Base-by-base conservation (phyloP, 2,797 vertebrate genomes). In the Peromyscus nudipes region DNA sequence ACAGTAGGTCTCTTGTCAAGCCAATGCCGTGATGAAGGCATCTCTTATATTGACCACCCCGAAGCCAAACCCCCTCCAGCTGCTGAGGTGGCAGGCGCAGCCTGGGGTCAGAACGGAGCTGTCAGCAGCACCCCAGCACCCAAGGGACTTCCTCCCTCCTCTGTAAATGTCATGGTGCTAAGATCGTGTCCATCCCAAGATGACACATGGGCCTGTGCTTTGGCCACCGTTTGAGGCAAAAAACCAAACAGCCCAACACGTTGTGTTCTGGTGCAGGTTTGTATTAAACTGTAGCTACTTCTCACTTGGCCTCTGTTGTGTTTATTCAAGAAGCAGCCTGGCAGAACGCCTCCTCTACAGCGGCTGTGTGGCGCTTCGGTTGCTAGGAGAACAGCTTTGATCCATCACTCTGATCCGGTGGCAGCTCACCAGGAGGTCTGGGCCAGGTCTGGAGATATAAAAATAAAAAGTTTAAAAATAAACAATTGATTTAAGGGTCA, bases 271-370 rank as follows among this genome's bases (percentile, higher is more conserved):
- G 97, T 97, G 95, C 96, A 96, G 96, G 94, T 97, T 98, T 98
- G 98, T 98, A 98, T 98, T 98, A 98, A 98, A 98, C 95, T 97
- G 96, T 98, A 98, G 98, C 97, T 92, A 98, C 98, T 98, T 98
- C 98, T 98, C 96, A 88, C 89, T 57, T 49, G 64, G 97, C 96
- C 96, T 98, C 96, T 1, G 89, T 95, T 91, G 97, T 98, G 81
- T 97, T 98, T 97, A 94, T 98, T 98, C 92, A 60, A 90, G 88
- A 89, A 93, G 95, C 82, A 92, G 62, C 64, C 91, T 64, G 95
- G 71, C 88, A 85, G 94, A 93, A 93, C 60, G 27, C 52, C 62
- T 62, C 79, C 73, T 46, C 40, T 17, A 0, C 8, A 7, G 40
- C 27, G 11, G 4, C 57, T 73, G 40, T 43, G 88, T 14, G 25